A percentile compares a stretch with the other conserved stretches of the same genome.
Evolutionary conservation across 2,797 vertebrate species (phyloP).

Genomic region (Spea hammondii): DNA sequence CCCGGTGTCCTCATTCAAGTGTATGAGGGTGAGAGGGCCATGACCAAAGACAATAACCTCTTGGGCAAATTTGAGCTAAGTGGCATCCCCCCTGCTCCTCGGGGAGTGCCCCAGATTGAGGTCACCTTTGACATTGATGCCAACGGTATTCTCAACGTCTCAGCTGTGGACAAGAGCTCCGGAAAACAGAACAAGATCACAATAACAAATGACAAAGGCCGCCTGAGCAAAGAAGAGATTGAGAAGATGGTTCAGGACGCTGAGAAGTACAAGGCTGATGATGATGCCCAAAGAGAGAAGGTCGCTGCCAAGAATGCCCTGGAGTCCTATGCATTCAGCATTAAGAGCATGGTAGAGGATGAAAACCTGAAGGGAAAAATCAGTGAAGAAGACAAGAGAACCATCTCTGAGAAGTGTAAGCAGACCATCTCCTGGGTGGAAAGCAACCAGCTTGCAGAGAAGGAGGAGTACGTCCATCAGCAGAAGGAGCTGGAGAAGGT

Average conservation of each 20-base stretch:
- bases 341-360: slow-evolving; percentile 54
- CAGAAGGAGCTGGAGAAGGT: slow-evolving; percentile 60
- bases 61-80: slow-evolving; percentile 31
- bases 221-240: slow-evolving; percentile 64
- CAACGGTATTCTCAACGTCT: slow-evolving; percentile 56
- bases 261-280: slow-evolving; percentile 59
- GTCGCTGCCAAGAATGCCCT: slow-evolving; percentile 61
- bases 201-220: slow-evolving; percentile 62
- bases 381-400: slow-evolving; percentile 54
- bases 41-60: slow-evolving; percentile 36
- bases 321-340: slow-evolving; percentile 59
- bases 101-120: slow-evolving; percentile 11
- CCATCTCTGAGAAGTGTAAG: slow-evolving; percentile 60
- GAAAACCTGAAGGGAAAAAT: slow-evolving; percentile 47
- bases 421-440: slow-evolving; percentile 64
- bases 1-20: slow-evolving; percentile 29
- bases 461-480: slow-evolving; percentile 18
- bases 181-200: slow-evolving; percentile 62
- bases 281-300: slow-evolving; percentile 59
- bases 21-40: slow-evolving; percentile 24
- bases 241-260: slow-evolving; percentile 62
- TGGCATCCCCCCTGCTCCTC: slow-evolving; percentile 26
- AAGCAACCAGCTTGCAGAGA: slow-evolving; percentile 56
- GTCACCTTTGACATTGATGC: slow-evolving; percentile 29
- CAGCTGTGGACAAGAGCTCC: slow-evolving; percentile 58